phyloP scores from a whole-genome alignment of 2,888 invertebrate genomes.

The Cephus spinipes region DNA sequence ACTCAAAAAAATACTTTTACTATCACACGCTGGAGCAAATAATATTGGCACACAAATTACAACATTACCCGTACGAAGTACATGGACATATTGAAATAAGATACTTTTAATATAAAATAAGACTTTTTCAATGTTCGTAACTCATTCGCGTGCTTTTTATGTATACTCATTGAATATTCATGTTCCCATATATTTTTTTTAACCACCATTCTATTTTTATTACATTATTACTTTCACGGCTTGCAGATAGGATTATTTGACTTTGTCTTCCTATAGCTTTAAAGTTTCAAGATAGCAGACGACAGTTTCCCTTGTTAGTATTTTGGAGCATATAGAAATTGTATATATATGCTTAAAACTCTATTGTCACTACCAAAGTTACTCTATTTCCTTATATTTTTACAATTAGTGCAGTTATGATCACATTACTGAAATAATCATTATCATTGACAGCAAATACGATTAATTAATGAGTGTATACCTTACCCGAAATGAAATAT shows the following conservation, averaged over 20 bases:
- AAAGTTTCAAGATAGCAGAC: neutral
- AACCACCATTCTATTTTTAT: neutral
- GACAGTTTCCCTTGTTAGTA: neutral
- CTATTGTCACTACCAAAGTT: neutral
- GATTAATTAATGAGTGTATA: neutral
- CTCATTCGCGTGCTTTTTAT: constrained; percentile 35
- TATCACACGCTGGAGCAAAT: neutral
- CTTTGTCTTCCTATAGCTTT: neutral
- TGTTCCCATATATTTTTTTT: neutral
- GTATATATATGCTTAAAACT: neutral
- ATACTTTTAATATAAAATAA: constrained; percentile 27
- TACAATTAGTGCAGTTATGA: neutral
- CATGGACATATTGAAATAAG: constrained; percentile 34
- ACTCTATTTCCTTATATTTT: neutral
- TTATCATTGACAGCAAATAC: neutral
- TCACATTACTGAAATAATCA: neutral
- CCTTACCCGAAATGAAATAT: neutral
- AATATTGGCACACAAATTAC: neutral
- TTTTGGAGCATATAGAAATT: neutral
- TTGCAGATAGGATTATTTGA: neutral
- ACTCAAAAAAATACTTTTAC: neutral
- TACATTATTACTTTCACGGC: neutral
- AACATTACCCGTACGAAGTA: constrained; percentile 8
- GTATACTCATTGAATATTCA: neutral
- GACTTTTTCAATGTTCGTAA: constrained; percentile 32